Percentiles rank a stretch among this genome's conserved stretches.
These are phyloP conservation scores for Polietes domitor DNA, from an alignment of 2,888 invertebrate genomes.

Conservation along the genomic window DNA sequence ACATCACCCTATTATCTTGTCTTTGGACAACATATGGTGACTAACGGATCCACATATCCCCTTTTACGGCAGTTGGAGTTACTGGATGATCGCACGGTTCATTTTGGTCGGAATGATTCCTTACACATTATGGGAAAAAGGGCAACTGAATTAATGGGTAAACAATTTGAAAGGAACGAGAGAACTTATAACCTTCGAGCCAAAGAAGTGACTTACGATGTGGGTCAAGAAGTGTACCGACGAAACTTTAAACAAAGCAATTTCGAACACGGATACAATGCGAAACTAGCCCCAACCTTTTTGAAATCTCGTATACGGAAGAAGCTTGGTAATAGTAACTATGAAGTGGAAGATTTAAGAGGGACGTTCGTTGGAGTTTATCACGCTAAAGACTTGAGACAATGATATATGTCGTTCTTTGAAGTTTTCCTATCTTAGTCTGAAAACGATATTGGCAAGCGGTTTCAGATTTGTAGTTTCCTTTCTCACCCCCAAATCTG, in stretches of 20 bases:
- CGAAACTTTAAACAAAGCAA: too few relatives aligned
- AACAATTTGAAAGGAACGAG: constrained; percentile 9
- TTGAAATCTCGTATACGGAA: not conserved
- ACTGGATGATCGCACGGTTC: not conserved
- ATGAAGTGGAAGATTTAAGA: not conserved
- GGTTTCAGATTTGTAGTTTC: too few relatives aligned
- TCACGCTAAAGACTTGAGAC: not conserved
- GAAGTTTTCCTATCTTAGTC: too few relatives aligned
- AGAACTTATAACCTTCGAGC: constrained; percentile 36
- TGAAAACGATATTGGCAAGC: too few relatives aligned
- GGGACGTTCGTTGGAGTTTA: not conserved
- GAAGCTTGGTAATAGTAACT: not conserved
- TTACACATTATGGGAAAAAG: not conserved
- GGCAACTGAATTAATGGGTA: not conserved
- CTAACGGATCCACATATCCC: not conserved
- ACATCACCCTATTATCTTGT: not conserved
- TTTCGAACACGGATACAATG: not conserved
- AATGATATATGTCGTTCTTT: not conserved
- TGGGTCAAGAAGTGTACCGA: too few relatives aligned
- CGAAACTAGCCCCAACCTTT: not conserved
- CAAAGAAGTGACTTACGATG: not conserved
- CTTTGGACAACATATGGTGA: not conserved
- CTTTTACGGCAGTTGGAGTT: not conserved
- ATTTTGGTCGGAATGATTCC: constrained; percentile 23
- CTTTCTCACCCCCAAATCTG: too few relatives aligned